Conservation (phyloP, 2,113 vertebrate species). For the Solea solea region DNA sequence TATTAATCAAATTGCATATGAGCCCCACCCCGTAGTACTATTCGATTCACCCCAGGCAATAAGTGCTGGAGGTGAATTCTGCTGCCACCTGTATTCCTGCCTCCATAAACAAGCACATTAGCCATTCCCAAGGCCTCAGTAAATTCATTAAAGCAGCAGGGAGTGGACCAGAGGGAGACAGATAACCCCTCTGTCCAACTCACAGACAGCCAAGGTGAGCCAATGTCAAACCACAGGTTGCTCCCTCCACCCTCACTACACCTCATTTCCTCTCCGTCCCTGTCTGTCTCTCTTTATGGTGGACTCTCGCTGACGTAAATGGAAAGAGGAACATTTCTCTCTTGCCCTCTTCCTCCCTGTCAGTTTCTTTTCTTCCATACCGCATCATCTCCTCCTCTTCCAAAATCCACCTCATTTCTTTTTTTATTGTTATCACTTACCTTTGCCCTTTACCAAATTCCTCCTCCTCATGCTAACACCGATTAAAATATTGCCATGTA, state of each 20-base stretch:
- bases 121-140: slow-evolving; percentile 47
- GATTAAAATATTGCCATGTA: neutral
- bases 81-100: slow-evolving; percentile 41
- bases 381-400: slow-evolving; percentile 3
- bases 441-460: slow-evolving; percentile 41
- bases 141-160: slow-evolving; percentile 65
- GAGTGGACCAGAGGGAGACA: slow-evolving; percentile 29
- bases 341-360: neutral
- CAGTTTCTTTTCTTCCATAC: neutral
- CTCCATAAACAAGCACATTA: slow-evolving; percentile 55
- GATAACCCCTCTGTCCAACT: slow-evolving; percentile 45
- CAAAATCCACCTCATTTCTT: slow-evolving; percentile 27
- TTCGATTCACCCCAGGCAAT: slow-evolving; percentile 39
- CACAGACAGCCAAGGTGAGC: slow-evolving; percentile 62
- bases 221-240: slow-evolving; percentile 68
- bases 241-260: slow-evolving; percentile 37
- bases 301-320: slow-evolving; percentile 30
- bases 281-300: neutral
- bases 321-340: slow-evolving; percentile 14
- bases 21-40: slow-evolving; percentile 10
- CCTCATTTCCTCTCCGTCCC: slow-evolving; percentile 45
- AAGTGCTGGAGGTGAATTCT: slow-evolving; percentile 42
- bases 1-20: slow-evolving; percentile 7
- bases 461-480: neutral
- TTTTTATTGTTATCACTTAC: slow-evolving; percentile 39